A percentile compares a stretch with the other conserved stretches of the same genome.
These are phyloP conservation scores for Tragelaphus eurycerus DNA, from an alignment of 2,797 vertebrate species.

Conservation along the genomic window DNA sequence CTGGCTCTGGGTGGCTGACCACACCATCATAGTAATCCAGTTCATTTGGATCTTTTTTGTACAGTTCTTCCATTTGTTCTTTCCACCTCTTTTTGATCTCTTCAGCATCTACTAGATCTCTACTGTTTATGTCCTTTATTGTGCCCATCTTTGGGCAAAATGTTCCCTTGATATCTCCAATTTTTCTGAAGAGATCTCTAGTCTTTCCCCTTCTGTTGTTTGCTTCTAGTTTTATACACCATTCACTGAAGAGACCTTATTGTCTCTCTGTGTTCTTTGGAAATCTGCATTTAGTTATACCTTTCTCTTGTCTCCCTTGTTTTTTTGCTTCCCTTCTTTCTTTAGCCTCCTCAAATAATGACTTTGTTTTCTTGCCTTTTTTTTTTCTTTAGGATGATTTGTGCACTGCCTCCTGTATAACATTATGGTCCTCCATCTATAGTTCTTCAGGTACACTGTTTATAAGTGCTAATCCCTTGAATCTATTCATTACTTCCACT, in stretches of 20 bases:
- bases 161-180: not conserved
- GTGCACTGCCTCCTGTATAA: not conserved
- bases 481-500: not conserved
- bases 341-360: not conserved
- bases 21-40: not conserved
- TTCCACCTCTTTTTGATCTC: not conserved
- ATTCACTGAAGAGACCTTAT: not conserved
- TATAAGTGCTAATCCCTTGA: not conserved
- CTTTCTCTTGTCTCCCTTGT: not conserved
- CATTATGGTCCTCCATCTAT: not conserved
- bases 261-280: not conserved
- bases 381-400: not conserved
- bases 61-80: not conserved
- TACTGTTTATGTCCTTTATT: not conserved
- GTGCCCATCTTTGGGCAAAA: not conserved
- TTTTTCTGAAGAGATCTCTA: not conserved
- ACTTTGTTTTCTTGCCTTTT: not conserved
- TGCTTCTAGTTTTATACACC: not conserved
- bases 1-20: not conserved
- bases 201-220: not conserved
- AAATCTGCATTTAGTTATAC: not conserved
- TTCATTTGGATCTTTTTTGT: not conserved
- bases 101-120: not conserved
- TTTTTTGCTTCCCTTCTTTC: not conserved
- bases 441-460: not conserved